Base-by-base conservation (phyloP, 2,888 invertebrate genomes). In the Pandemis cinnamomeana region DNA sequence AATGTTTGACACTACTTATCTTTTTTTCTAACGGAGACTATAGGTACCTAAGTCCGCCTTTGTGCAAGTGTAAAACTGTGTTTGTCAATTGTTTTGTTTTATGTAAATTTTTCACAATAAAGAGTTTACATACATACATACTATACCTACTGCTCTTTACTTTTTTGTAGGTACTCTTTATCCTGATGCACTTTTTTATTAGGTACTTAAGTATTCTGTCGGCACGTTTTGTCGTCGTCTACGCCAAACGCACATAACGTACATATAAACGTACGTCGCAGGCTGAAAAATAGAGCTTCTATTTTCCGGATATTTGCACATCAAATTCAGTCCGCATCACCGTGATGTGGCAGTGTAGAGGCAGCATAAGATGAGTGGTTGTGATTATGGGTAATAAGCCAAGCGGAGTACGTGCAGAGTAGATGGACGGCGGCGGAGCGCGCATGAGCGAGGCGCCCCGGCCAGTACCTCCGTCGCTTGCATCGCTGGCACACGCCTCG, bases 361-460 rank as follows among this genome's bases (percentile, higher is more conserved):
- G 77, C 83, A 80, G 78, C 83, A 80, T 80, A 74, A 78, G 80
- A 78, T 83, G 80, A 80, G 80, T 80, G 78, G 79, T 81, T 82
- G 84, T 87, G 86, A 90, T 90, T 88, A 89, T 84, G 78, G 83
- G 80, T 89, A 89, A 89, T 89, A 86, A 86, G 83, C 80, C 76
- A 81, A 82, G 80, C 82, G 79, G 78, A 80, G 79, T 51, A 76
- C 78, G 79, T 80, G 20, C 20, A 7, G 81, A 76, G 79, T 77
- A 71, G 76, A 78, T 73, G 75, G 72, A 41, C 73, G 71, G 69
- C 72, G 69, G 77, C 55, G 73, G 67, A 71, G 82, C 82, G 93
- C 93, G 92, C 92, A 93, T 93, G 92, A 91, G 87, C 92, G 88
- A 85, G 77, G 83, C 58, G 20, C 58, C 79, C 85, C 71, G 74